Conservation (phyloP, 2,113 vertebrate species). For the Struthidea cinerea region DNA sequence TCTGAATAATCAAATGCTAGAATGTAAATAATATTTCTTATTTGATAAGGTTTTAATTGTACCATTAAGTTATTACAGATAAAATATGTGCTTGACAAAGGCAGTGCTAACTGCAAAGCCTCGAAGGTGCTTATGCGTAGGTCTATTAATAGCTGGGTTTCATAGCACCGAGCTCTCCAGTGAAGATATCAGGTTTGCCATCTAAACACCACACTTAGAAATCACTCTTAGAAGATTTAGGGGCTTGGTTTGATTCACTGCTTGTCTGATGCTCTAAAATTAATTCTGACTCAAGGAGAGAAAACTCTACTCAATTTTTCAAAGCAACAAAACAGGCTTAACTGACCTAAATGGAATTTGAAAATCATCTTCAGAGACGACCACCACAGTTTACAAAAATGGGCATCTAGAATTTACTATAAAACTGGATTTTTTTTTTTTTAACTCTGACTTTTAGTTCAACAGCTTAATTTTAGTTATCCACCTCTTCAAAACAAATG, state of each 20-base stretch:
- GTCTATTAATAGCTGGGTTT: neutral
- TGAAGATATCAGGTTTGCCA: neutral
- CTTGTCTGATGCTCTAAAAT: neutral
- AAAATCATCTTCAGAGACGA: neutral
- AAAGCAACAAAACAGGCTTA: neutral
- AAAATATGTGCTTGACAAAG: neutral
- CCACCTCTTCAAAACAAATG: neutral
- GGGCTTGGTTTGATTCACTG: neutral
- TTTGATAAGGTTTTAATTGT: neutral
- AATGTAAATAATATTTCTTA: neutral
- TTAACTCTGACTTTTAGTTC: neutral
- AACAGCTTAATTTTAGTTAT: neutral
- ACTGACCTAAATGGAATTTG: neutral
- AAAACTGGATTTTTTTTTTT: neutral
- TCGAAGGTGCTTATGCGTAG: accelerated
- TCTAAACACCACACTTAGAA: neutral
- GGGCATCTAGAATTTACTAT: neutral
- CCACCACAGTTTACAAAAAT: neutral
- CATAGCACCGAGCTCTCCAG: neutral
- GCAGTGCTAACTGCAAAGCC: neutral
- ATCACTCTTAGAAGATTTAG: neutral
- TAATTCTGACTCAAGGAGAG: neutral
- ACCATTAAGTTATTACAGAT: neutral
- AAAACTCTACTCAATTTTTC: neutral
- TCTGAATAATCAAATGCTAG: neutral